phyloP scores from a whole-genome alignment of 2,888 invertebrate genomes.

The Lasioglossum zephyrum region DNA sequence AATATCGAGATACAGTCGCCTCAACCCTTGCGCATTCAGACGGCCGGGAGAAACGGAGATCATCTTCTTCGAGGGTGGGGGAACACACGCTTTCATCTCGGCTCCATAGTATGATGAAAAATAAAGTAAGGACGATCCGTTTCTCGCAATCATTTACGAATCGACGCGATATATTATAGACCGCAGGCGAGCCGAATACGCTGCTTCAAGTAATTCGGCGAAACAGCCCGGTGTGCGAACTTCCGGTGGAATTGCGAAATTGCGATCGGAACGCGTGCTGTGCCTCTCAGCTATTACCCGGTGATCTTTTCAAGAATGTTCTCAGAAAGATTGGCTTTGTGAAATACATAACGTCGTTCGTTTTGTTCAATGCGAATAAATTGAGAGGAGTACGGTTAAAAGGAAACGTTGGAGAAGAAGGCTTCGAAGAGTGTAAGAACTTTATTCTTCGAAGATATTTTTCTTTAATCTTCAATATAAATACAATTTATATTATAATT shows the following conservation, averaged over 20 bases:
- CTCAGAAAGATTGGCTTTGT: neutral
- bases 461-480: neutral
- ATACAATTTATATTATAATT: no score
- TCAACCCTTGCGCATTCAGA: conserved; percentile 27
- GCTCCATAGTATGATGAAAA: conserved; percentile 19
- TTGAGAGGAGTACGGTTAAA: neutral
- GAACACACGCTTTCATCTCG: conserved; percentile 21
- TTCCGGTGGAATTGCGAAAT: neutral
- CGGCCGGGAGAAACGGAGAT: conserved; percentile 1
- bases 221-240: neutral
- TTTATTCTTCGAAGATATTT: neutral
- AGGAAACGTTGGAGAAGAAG: neutral
- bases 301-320: neutral
- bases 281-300: neutral
- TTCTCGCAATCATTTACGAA: neutral
- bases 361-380: neutral
- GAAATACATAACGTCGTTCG: neutral
- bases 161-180: neutral
- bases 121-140: conserved; percentile 1
- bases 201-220: neutral
- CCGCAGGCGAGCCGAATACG: neutral
- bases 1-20: conserved; percentile 65
- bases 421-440: neutral
- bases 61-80: neutral
- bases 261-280: neutral